Percentiles rank a stretch among this genome's conserved stretches.
Evolutionary conservation across 2,797 vertebrate species (phyloP).

Genomic region (Helicolenus hilgendorfi): DNA sequence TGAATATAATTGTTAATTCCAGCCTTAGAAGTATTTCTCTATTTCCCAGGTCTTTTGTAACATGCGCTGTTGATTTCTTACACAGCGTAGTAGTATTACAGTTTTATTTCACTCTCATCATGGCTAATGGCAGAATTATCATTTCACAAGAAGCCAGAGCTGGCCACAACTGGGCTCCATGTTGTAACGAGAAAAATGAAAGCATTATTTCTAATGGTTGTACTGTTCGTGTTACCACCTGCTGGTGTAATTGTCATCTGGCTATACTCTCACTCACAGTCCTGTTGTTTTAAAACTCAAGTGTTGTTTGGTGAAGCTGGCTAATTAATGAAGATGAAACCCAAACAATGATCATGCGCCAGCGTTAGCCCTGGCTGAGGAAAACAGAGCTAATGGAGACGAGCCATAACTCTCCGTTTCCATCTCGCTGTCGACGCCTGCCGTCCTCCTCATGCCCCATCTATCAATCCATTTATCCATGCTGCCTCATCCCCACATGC

Average conservation of each 20-base stretch:
- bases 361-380: neutral
- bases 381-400: constrained; percentile 56
- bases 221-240: neutral
- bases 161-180: neutral
- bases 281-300: constrained; percentile 5
- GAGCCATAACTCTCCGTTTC: constrained; percentile 57
- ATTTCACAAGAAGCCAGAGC: neutral
- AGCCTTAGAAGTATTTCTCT: too few relatives aligned
- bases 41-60: neutral
- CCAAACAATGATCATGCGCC: neutral
- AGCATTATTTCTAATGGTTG: neutral
- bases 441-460: constrained; percentile 44
- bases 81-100: neutral
- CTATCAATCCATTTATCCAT: constrained; percentile 75
- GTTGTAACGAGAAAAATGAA: neutral
- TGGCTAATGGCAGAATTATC: neutral
- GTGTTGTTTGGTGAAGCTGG: neutral
- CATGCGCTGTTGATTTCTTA: neutral
- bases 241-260: neutral
- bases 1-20: too few relatives aligned
- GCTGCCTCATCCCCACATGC: constrained; percentile 7
- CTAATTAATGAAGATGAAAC: constrained; percentile 44
- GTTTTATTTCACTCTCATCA: neutral
- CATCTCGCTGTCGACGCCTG: constrained; percentile 51
- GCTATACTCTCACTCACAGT: neutral